phyloP scores from a whole-genome alignment of 2,888 invertebrate species.

The Eudemis profundana region DNA sequence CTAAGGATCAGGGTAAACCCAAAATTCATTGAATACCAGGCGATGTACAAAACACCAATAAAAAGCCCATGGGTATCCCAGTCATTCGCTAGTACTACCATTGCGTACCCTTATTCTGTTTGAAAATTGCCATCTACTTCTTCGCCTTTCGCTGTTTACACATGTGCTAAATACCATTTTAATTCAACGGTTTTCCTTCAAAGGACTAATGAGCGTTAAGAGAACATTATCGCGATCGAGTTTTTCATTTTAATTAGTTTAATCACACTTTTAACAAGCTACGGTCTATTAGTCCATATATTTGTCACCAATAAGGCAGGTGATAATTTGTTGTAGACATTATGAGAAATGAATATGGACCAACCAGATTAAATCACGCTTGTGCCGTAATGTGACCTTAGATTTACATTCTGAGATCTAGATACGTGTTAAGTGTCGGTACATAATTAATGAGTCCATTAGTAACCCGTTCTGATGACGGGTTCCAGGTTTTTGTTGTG shows the following conservation, averaged over 20 bases:
- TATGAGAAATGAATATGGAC: constrained; percentile 49
- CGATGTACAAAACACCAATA: too few relatives aligned
- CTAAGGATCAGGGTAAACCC: too few relatives aligned
- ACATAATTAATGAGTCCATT: constrained; percentile 28
- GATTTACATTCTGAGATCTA: constrained; percentile 39
- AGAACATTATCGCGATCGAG: constrained; percentile 3
- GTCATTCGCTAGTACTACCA: too few relatives aligned
- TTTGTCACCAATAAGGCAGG: constrained; percentile 51
- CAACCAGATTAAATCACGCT: constrained; percentile 41
- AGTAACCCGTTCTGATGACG: constrained; percentile 15
- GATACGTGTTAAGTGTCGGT: constrained; percentile 30
- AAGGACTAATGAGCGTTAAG: constrained; percentile 33
- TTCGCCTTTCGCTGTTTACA: neutral
- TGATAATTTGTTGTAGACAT: constrained; percentile 51
- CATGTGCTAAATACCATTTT: constrained; percentile 19
- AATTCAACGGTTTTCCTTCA: constrained; percentile 1
- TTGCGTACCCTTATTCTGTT: too few relatives aligned
- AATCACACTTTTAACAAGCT: constrained; percentile 41
- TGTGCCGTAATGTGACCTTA: constrained; percentile 35
- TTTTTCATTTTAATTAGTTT: constrained; percentile 42
- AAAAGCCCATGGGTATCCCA: too few relatives aligned
- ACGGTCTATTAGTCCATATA: constrained; percentile 50
- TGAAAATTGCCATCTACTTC: too few relatives aligned
- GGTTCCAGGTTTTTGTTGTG: constrained; percentile 14
- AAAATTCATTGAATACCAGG: too few relatives aligned